Conservation (phyloP, 2,797 vertebrate genomes). For the Sphenopsis melanotis region DNA sequence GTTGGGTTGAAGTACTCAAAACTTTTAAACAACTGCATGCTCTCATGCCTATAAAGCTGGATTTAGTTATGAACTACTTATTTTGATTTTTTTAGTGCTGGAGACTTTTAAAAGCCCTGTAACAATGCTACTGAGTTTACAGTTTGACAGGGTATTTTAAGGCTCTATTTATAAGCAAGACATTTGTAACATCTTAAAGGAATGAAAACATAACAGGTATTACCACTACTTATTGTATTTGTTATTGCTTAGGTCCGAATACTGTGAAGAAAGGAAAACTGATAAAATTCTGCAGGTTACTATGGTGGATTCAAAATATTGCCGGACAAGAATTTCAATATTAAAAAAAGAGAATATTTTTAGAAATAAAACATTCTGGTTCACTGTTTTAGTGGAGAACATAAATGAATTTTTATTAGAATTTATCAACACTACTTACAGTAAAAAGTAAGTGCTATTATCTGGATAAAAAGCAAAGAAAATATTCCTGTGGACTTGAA, state of each 20-base stretch:
- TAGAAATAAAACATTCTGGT: not conserved
- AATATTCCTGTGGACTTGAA: not conserved
- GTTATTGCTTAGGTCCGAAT: not conserved
- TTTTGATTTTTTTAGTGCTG: not conserved
- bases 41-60: not conserved
- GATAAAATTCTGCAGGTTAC: not conserved
- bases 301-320: not conserved
- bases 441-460: not conserved
- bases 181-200: not conserved
- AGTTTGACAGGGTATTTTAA: not conserved
- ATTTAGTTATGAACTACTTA: not conserved
- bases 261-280: not conserved
- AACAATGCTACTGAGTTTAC: not conserved
- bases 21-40: not conserved
- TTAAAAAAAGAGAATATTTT: not conserved
- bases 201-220: not conserved
- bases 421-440: not conserved
- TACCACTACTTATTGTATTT: not conserved
- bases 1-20: not conserved
- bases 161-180: not conserved
- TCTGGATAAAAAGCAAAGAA: not conserved
- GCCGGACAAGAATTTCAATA: not conserved
- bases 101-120: not conserved
- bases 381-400: not conserved
- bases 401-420: not conserved